These are phyloP conservation scores for Neolamprologus cancellatus DNA, from an alignment of 2,113 vertebrate species.

Conservation along the genomic window DNA sequence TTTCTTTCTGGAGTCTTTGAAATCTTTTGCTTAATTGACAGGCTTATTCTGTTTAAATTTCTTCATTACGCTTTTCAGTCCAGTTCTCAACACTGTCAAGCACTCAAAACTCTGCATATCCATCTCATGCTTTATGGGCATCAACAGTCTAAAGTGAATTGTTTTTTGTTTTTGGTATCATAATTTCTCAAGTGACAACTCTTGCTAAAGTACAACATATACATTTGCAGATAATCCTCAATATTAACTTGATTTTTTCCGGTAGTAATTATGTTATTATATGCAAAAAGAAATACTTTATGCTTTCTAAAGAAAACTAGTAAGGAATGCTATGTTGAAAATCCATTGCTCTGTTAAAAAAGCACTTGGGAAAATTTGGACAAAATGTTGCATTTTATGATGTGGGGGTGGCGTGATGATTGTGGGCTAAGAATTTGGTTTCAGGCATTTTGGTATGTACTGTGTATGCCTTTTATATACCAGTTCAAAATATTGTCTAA, in stretches of 20 bases:
- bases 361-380: background rate
- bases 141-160: background rate
- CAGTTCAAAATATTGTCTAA: background rate
- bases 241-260: background rate
- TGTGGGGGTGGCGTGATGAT: rapidly evolving
- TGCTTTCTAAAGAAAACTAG: background rate
- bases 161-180: background rate
- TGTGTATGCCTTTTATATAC: background rate
- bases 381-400: background rate
- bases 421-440: background rate
- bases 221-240: background rate
- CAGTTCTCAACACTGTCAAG: background rate
- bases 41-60: background rate
- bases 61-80: background rate
- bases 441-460: background rate
- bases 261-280: background rate
- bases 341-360: background rate
- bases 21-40: background rate
- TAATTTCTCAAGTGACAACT: background rate
- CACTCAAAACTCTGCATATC: background rate
- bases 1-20: background rate
- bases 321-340: background rate
- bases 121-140: background rate
- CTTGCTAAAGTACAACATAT: background rate
- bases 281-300: background rate